Conservation (phyloP, 2,888 invertebrate genomes). For the Apomyelois bistriatella region DNA sequence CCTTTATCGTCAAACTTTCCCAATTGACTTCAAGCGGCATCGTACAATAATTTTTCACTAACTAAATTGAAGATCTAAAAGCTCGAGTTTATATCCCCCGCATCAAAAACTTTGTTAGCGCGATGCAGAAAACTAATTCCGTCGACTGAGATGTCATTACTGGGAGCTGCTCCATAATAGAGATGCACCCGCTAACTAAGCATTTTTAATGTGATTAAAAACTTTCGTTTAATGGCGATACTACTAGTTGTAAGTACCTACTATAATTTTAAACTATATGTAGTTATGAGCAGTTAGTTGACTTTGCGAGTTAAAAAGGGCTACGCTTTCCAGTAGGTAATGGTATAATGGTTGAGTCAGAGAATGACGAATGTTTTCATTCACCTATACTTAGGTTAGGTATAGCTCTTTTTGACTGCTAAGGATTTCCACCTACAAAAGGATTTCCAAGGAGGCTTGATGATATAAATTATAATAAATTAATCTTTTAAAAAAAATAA, state of each 20-base stretch:
- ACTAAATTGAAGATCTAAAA: conserved; percentile 1
- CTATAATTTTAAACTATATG: background rate
- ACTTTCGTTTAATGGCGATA: background rate
- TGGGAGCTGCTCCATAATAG: background rate
- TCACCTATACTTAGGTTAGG: no score
- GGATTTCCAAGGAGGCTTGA: no score
- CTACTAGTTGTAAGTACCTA: background rate
- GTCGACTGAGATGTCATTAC: conserved; percentile 3
- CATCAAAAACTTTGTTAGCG: conserved; percentile 8
- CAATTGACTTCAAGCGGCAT: background rate
- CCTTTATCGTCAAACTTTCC: background rate
- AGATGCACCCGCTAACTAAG: background rate
- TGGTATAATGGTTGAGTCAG: no score
- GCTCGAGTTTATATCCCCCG: conserved; percentile 1
- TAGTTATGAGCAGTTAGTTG: no score
- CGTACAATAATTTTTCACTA: conserved; percentile 2
- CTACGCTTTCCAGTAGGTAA: no score
- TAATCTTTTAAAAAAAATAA: no score
- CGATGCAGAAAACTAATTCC: conserved; percentile 8
- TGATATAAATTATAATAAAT: no score
- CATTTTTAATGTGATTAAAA: background rate
- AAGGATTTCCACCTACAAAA: no score
- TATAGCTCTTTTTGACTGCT: no score
- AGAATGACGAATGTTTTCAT: no score
- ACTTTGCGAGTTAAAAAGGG: no score